phyloP scores from a whole-genome alignment of 2,113 vertebrate genomes.

The Oenanthe oenanthe region DNA sequence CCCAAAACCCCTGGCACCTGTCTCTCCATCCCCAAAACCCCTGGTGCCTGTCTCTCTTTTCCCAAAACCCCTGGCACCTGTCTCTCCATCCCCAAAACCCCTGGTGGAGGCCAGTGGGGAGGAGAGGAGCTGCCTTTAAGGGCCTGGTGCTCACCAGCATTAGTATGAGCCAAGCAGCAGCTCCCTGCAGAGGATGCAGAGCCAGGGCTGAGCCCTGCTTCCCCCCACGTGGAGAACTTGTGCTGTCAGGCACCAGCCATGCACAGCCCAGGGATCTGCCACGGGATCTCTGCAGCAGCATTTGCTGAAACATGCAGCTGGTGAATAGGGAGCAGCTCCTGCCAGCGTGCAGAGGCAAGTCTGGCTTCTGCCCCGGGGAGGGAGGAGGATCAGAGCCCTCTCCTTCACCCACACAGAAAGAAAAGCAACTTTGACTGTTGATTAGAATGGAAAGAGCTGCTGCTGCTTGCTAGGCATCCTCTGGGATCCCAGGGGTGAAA shows the following conservation, averaged over 20 bases:
- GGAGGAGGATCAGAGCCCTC: not conserved
- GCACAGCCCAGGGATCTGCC: not conserved
- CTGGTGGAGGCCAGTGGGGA: not conserved
- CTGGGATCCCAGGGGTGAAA: not conserved
- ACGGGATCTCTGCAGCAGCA: not conserved
- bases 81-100: not conserved
- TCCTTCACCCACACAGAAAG: not conserved
- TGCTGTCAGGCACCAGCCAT: rapidly evolving
- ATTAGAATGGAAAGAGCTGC: not conserved
- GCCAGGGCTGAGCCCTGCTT: not conserved
- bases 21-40: not conserved
- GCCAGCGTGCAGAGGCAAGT: not conserved
- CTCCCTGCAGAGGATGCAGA: not conserved
- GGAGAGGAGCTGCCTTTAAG: not conserved
- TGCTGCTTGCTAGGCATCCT: not conserved
- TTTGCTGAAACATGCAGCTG: rapidly evolving
- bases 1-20: not conserved
- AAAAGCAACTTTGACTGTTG: too few relatives aligned
- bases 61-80: not conserved
- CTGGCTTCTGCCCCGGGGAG: not conserved
- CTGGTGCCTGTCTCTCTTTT: too few relatives aligned
- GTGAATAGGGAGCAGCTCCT: not conserved
- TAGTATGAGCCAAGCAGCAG: not conserved
- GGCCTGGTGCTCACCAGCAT: not conserved
- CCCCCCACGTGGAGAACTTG: rapidly evolving